These are phyloP conservation scores for Glaucidium brasilianum DNA, from an alignment of 2,113 vertebrate species.

Conservation along the genomic window DNA sequence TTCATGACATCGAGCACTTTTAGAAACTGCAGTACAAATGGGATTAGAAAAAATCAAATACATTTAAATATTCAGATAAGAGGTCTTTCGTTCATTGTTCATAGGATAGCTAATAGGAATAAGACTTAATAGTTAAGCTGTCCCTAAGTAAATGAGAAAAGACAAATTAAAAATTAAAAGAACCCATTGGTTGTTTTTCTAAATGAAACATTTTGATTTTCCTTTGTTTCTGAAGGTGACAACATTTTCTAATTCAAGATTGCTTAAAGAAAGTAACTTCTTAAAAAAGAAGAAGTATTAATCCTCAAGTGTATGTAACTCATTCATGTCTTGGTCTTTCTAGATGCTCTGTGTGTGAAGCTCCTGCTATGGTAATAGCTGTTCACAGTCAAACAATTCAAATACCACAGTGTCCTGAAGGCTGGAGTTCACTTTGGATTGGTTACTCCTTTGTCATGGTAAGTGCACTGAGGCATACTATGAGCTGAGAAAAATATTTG, in stretches of 20 bases:
- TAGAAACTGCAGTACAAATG: not conserved
- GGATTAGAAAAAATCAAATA: not conserved
- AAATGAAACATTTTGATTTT: not conserved
- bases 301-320: not conserved
- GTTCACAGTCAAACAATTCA: constrained; percentile 90
- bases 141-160: not conserved
- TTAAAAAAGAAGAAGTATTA: not conserved
- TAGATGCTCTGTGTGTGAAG: constrained; percentile 95
- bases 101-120: not conserved
- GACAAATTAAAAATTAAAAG: too few relatives aligned
- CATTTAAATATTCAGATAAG: not conserved
- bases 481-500: not conserved
- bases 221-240: not conserved
- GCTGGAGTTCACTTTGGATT: constrained; percentile 89
- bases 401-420: constrained; percentile 81
- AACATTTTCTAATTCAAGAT: not conserved
- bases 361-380: constrained; percentile 96
- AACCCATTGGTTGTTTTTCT: not conserved
- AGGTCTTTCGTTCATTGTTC: not conserved
- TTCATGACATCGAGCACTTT: not conserved
- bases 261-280: not conserved
- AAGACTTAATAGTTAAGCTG: not conserved
- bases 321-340: not conserved
- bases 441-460: constrained; percentile 95
- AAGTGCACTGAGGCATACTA: not conserved